Conservation (phyloP, 30 jellyfish, hydroid and myxozoan genomes). For the Pelagia noctiluca region DNA sequence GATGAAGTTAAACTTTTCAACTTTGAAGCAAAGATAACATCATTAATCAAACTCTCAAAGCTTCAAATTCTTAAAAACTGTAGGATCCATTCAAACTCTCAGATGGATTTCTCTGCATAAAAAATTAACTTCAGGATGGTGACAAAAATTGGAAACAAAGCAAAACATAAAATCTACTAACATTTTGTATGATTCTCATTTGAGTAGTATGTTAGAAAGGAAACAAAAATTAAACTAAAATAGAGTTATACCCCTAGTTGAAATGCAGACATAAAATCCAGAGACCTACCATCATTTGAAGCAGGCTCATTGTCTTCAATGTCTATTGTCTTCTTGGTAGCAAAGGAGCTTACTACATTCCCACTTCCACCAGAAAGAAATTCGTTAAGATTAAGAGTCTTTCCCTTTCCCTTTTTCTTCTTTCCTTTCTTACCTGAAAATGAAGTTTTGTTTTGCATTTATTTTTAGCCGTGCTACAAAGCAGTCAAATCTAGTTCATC, state of each 20-base stretch:
- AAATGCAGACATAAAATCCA: too few species aligned
- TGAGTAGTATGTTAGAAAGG: too few species aligned
- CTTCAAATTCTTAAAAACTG: neutral
- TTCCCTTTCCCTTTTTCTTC: constrained; percentile 82
- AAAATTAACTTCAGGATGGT: neutral
- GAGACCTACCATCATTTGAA: neutral
- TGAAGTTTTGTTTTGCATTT: too few species aligned
- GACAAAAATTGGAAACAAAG: neutral
- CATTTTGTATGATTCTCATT: too few species aligned
- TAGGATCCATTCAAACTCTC: neutral
- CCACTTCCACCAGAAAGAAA: constrained; percentile 81
- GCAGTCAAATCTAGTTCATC: too few species aligned
- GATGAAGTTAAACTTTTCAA: neutral
- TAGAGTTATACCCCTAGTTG: too few species aligned
- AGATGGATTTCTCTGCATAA: neutral
- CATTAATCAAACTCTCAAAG: neutral
- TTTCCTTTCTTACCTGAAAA: constrained; percentile 86
- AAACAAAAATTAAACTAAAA: too few species aligned
- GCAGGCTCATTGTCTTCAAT: constrained; percentile 55
- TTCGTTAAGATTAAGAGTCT: constrained; percentile 81
- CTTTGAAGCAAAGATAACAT: neutral
- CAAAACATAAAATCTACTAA: constrained; percentile 13
- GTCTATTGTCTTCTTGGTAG: constrained; percentile 84
- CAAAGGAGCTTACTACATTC: constrained; percentile 47
- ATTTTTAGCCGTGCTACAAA: too few species aligned